Percentiles rank a stretch among this genome's conserved stretches.
Conservation (phyloP, 2,888 invertebrate species). For the Willowsia nigromaculata region DNA sequence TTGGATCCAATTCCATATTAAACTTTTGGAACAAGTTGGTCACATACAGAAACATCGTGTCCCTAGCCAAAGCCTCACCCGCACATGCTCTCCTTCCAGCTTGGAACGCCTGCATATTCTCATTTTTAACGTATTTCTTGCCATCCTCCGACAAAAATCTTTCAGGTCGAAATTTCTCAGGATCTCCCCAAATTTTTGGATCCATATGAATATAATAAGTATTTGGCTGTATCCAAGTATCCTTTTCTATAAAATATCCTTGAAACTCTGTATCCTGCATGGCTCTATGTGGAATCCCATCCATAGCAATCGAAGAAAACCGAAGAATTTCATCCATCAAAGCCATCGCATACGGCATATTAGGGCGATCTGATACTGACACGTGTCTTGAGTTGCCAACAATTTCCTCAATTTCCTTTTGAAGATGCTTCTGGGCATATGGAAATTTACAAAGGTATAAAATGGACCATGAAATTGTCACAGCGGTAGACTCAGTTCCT, state of each 20-base stretch:
- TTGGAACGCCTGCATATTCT: slow-evolving; percentile 61
- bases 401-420: slow-evolving; percentile 43
- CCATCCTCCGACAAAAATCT: slow-evolving; percentile 59
- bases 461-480: slow-evolving; percentile 38
- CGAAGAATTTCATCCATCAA: slow-evolving; percentile 84
- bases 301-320: slow-evolving; percentile 84
- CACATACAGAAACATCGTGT: slow-evolving; percentile 52
- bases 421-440: slow-evolving; percentile 28
- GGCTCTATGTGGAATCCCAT: slow-evolving; percentile 83
- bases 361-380: slow-evolving; percentile 36
- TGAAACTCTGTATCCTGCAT: slow-evolving; percentile 80
- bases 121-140: slow-evolving; percentile 49
- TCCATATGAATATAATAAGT: slow-evolving; percentile 26
- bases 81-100: slow-evolving; percentile 47
- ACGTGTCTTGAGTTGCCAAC: slow-evolving; percentile 17
- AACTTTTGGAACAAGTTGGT: slow-evolving; percentile 35
- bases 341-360: slow-evolving; percentile 84
- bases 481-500: slow-evolving; percentile 42
- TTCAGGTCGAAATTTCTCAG: slow-evolving; percentile 62
- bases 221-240: slow-evolving; percentile 40
- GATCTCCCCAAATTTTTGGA: slow-evolving; percentile 48
- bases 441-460: slow-evolving; percentile 50
- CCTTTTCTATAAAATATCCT: slow-evolving; percentile 61
- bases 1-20: not conserved
- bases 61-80: slow-evolving; percentile 58